Evolutionary conservation across 2,113 vertebrate species (phyloP).

Genomic region (Trogon melanurus): DNA sequence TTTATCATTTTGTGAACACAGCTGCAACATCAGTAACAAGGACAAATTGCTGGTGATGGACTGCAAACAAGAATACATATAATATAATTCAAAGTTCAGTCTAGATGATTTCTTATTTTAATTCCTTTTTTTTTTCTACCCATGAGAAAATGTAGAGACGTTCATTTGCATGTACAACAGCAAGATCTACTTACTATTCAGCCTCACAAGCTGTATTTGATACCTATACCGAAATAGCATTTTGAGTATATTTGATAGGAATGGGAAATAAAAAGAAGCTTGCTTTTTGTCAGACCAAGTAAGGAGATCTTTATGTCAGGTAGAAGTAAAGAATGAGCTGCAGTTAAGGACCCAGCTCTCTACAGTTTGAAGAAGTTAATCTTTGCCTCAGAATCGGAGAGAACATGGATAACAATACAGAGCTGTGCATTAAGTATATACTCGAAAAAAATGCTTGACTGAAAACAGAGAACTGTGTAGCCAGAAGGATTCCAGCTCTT

Average conservation of each 20-base stretch:
- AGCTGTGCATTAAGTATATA: background rate
- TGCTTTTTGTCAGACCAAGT: background rate
- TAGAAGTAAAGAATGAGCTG: background rate
- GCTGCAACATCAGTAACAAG: background rate
- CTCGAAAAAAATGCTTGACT: background rate
- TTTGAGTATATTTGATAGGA: background rate
- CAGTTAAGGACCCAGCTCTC: background rate
- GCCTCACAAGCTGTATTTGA: background rate
- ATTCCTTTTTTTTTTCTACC: background rate
- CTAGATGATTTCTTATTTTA: background rate
- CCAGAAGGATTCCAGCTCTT: background rate
- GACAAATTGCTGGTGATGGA: background rate
- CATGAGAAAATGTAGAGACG: background rate
- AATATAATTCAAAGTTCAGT: background rate
- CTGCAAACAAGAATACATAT: background rate
- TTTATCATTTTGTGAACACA: background rate
- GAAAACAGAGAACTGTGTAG: background rate
- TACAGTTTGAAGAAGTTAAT: background rate
- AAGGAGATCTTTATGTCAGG: background rate
- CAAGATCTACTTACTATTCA: background rate
- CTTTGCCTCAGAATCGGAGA: background rate
- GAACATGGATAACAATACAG: rapidly evolving
- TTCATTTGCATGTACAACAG: background rate
- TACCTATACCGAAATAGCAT: background rate
- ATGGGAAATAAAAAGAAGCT: background rate